phyloP scores from a whole-genome alignment of 2,797 vertebrate species.

The Cossypha niveicapilla region DNA sequence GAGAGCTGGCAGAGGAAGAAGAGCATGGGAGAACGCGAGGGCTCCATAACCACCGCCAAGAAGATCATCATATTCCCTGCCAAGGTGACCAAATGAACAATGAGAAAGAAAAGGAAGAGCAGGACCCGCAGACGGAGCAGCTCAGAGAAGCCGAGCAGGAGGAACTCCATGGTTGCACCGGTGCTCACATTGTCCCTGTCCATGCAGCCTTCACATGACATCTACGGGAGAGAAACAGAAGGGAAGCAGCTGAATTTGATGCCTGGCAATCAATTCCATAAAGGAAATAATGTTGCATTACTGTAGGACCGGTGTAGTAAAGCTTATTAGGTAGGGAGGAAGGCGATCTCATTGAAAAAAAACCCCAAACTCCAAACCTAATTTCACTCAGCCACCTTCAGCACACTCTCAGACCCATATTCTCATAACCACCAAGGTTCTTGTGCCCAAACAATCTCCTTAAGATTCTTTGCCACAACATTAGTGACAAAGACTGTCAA shows the following conservation, averaged over 20 bases:
- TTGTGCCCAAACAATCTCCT: not conserved
- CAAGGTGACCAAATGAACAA: constrained; percentile 58
- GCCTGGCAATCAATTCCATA: not conserved
- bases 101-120: constrained; percentile 67
- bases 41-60: constrained; percentile 37
- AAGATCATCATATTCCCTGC: constrained; percentile 68
- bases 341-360: not conserved
- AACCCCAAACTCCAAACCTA: not conserved
- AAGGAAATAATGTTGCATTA: not conserved
- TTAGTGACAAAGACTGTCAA: not conserved
- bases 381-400: not conserved
- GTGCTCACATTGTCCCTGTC: constrained; percentile 7
- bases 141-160: constrained; percentile 72
- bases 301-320: not conserved
- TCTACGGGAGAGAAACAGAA: constrained; percentile 26
- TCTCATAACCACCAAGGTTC: not conserved
- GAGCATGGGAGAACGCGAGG: constrained; percentile 68
- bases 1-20: constrained; percentile 76
- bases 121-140: constrained; percentile 30
- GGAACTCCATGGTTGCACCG: constrained; percentile 30
- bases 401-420: not conserved
- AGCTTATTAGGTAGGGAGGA: not conserved
- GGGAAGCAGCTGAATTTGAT: not conserved
- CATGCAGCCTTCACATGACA: not conserved
- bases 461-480: not conserved